phyloP scores from a whole-genome alignment of 2,113 vertebrate genomes.

The Spermophilus dauricus region DNA sequence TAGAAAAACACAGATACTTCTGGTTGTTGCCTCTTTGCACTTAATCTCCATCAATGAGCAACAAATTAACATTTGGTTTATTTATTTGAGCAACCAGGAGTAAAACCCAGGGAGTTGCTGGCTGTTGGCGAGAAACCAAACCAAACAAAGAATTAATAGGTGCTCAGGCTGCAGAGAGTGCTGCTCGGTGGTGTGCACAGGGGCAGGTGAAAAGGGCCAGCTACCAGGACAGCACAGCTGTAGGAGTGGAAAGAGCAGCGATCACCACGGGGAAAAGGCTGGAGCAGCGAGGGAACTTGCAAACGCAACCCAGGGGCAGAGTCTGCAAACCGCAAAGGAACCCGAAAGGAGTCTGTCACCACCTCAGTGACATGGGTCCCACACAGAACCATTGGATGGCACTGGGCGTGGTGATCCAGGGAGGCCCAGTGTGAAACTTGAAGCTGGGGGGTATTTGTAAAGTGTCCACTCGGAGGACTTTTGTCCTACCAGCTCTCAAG shows the following conservation, averaged over 20 bases:
- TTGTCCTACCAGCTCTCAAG: not conserved
- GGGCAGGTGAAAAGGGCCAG: not conserved
- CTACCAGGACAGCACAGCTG: not conserved
- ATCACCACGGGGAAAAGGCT: not conserved
- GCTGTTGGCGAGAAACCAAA: slow-evolving; percentile 42
- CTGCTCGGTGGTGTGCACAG: not conserved
- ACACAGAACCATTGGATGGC: not conserved
- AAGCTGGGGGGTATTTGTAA: not conserved
- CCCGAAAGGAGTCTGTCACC: not conserved
- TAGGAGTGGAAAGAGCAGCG: not conserved
- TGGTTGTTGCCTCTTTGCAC: not conserved
- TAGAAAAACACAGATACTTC: slow-evolving; percentile 30
- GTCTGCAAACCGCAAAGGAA: not conserved
- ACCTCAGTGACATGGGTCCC: not conserved
- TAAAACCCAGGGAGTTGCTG: slow-evolving; percentile 30
- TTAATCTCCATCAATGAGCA: slow-evolving; percentile 30
- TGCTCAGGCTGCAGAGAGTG: not conserved
- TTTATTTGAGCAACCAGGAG: slow-evolving; percentile 55
- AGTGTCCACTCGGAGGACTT: not conserved
- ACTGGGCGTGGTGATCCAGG: not conserved
- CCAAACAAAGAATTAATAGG: slow-evolving; percentile 14
- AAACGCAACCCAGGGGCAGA: not conserved
- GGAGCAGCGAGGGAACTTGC: not conserved
- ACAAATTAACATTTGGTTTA: slow-evolving; percentile 61
- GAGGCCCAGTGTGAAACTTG: not conserved